Conservation (phyloP, 1,140 invertebrate species). For the Atta texana region DNA sequence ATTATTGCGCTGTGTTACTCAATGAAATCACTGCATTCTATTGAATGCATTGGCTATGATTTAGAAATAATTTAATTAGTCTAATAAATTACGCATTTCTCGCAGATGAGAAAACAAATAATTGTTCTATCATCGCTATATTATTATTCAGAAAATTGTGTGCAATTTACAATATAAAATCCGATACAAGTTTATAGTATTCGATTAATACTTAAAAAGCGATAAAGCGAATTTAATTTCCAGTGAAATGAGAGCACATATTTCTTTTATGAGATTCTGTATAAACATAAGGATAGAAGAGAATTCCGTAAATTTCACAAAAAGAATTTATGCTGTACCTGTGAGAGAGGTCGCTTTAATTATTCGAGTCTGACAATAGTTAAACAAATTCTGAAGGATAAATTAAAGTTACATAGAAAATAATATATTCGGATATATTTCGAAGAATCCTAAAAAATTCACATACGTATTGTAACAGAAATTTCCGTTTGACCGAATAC, state of each 20-base stretch:
- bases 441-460: background rate
- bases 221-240: conserved; percentile 8
- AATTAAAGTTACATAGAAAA: conserved; percentile 31
- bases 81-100: conserved; percentile 23
- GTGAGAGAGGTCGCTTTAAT: conserved; percentile 21
- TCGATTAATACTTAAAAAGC: conserved; percentile 45
- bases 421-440: background rate
- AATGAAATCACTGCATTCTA: background rate
- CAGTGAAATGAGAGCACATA: background rate
- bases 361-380: conserved; percentile 25
- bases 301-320: background rate
- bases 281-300: conserved; percentile 10
- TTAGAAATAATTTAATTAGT: conserved; percentile 30
- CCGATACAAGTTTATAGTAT: background rate
- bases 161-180: background rate
- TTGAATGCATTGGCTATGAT: background rate
- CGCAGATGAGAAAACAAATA: conserved; percentile 32
- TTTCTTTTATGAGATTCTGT: conserved; percentile 31
- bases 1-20: background rate
- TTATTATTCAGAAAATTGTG: conserved; percentile 13
- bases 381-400: conserved; percentile 29
- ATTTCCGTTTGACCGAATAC: background rate
- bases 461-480: background rate
- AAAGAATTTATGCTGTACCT: conserved; percentile 12
- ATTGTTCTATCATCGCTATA: background rate